Percentiles rank a stretch among this genome's conserved stretches.
Conservation (phyloP, 1,140 invertebrate genomes). For the Drosophila tristis region DNA sequence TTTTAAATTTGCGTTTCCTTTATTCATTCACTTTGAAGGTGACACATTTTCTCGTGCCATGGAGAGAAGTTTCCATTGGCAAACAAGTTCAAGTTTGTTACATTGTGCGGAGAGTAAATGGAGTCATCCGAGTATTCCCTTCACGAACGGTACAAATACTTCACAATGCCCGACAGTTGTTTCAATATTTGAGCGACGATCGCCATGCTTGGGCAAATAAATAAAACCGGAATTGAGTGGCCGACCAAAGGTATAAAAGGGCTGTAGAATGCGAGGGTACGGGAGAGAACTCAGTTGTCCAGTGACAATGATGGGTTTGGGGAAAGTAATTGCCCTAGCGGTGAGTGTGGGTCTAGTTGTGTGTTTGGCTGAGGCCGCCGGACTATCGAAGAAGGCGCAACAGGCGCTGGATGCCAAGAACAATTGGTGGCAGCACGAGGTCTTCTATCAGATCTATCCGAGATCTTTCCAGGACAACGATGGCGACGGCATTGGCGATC, state of each 20-base stretch:
- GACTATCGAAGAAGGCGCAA: neutral
- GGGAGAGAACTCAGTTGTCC: constrained; percentile 32
- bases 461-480: constrained; percentile 71
- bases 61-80: constrained; percentile 4
- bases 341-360: constrained; percentile 18
- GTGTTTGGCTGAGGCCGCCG: neutral
- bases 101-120: constrained; percentile 9
- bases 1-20: neutral
- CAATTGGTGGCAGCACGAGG: constrained; percentile 71
- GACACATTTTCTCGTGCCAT: constrained; percentile 28
- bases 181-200: constrained; percentile 51
- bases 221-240: constrained; percentile 45
- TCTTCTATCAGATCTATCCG: constrained; percentile 72
- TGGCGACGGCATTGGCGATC: constrained; percentile 63
- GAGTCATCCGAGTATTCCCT: constrained; percentile 13
- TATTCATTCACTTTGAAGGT: constrained; percentile 6
- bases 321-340: constrained; percentile 17
- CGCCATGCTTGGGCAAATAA: constrained; percentile 36
- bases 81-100: constrained; percentile 9
- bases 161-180: constrained; percentile 30
- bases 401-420: constrained; percentile 28
- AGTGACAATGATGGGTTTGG: constrained; percentile 37
- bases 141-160: constrained; percentile 23
- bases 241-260: constrained; percentile 60
- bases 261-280: neutral